Evolutionary conservation across 2,113 vertebrate genomes (phyloP).

Genomic region (Ovis canadensis): DNA sequence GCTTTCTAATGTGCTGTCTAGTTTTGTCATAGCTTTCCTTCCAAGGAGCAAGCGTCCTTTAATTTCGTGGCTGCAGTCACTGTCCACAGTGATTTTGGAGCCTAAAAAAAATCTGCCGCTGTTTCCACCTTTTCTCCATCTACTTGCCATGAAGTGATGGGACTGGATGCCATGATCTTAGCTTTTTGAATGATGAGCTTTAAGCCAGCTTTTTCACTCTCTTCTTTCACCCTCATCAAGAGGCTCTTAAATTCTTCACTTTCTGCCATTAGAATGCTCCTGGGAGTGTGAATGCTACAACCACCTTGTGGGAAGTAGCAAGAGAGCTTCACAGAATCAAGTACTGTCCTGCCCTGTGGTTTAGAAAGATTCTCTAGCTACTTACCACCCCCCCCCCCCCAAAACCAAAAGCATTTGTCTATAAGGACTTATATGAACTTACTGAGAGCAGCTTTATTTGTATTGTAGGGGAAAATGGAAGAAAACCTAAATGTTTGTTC

Average conservation of each 20-base stretch:
- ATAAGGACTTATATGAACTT: not conserved
- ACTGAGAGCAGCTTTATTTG: not conserved
- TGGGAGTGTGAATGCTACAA: not conserved
- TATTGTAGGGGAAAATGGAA: not conserved
- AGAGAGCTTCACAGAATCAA: not conserved
- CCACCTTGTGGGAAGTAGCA: not conserved
- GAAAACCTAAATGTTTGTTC: no score
- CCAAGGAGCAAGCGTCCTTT: not conserved
- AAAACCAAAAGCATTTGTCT: not conserved
- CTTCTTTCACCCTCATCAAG: not conserved
- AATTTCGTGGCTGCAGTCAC: not conserved
- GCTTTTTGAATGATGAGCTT: not conserved
- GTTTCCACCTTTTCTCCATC: not conserved
- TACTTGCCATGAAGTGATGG: not conserved
- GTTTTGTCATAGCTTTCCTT: not conserved
- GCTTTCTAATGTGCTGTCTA: not conserved
- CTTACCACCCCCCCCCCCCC: fast-evolving
- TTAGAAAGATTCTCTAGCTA: not conserved
- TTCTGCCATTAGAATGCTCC: not conserved
- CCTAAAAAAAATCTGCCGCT: not conserved
- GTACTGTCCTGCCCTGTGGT: not conserved
- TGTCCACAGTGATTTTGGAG: not conserved
- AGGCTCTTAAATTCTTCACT: not conserved
- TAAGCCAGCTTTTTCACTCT: not conserved
- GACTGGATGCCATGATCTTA: not conserved